Conservation (phyloP, 2,888 invertebrate genomes). For the Nymphalis urticae region DNA sequence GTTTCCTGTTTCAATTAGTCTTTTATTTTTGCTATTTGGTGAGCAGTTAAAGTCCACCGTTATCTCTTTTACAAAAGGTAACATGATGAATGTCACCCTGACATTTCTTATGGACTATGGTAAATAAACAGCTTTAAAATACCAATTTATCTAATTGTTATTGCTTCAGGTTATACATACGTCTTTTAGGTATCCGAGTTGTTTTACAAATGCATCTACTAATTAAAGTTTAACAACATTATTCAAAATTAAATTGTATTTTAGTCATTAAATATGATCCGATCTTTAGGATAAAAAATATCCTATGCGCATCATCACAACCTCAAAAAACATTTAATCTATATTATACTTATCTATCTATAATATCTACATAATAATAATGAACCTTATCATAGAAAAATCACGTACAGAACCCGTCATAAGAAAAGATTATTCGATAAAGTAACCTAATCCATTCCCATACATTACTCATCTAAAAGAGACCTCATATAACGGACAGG, state of each 20-base stretch:
- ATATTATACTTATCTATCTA: too few species aligned
- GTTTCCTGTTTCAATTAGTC: slow-evolving; percentile 47
- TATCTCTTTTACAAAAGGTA: slow-evolving; percentile 34
- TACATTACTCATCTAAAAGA: slow-evolving; percentile 24
- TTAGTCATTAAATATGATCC: too few species aligned
- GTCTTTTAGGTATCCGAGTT: too few species aligned
- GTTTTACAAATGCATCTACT: too few species aligned
- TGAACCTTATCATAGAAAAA: too few species aligned
- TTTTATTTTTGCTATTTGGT: slow-evolving; percentile 43
- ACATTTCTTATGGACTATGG: slow-evolving; percentile 22
- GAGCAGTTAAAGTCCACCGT: slow-evolving; percentile 35
- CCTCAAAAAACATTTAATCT: too few species aligned
- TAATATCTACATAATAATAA: background rate
- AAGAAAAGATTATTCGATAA: slow-evolving; percentile 2
- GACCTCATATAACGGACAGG: slow-evolving; percentile 35
- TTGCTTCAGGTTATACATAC: background rate
- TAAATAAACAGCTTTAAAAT: slow-evolving; percentile 26
- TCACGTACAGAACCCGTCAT: background rate
- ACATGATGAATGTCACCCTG: slow-evolving; percentile 13
- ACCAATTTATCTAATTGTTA: slow-evolving; percentile 25
- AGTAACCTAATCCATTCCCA: slow-evolving; percentile 21
- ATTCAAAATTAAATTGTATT: too few species aligned
- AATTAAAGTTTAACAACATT: too few species aligned
- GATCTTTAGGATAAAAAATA: too few species aligned
- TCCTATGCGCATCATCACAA: too few species aligned